phyloP scores from a whole-genome alignment of 2,888 invertebrate species.

The Andrena hattorfiana region DNA sequence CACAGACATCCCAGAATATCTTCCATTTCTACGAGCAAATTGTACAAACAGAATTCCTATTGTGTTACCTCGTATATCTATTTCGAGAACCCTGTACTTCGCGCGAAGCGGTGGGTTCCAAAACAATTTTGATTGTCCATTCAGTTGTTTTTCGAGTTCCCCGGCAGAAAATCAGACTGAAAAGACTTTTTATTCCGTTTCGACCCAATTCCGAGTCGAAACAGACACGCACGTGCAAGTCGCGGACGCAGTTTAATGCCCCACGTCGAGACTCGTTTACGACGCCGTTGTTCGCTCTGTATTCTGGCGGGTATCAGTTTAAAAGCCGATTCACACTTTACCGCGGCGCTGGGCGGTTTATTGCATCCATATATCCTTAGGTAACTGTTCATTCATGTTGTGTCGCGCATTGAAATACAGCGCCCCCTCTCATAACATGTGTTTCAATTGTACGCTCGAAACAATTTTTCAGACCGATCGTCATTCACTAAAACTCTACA shows the following conservation, averaged over 20 bases:
- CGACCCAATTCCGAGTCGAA: constrained; percentile 26
- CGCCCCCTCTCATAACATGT: constrained; percentile 39
- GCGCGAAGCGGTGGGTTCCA: background rate
- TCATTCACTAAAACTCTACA: constrained; percentile 11
- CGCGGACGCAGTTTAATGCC: constrained; percentile 54
- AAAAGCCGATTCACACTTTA: constrained; percentile 63
- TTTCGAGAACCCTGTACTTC: no score
- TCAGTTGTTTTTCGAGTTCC: background rate
- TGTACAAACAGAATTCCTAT: no score
- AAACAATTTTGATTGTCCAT: background rate
- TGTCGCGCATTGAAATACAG: constrained; percentile 38
- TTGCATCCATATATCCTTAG: constrained; percentile 58
- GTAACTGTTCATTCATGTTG: constrained; percentile 58
- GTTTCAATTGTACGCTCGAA: constrained; percentile 47
- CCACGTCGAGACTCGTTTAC: constrained; percentile 65
- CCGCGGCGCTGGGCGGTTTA: constrained; percentile 51
- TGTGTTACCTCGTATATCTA: no score
- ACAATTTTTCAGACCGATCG: constrained; percentile 51
- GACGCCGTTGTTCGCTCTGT: constrained; percentile 59
- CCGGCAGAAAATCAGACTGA: background rate
- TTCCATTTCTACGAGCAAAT: no score
- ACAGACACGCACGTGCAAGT: constrained; percentile 53
- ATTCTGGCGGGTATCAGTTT: constrained; percentile 63
- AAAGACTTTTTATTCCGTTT: background rate
- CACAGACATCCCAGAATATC: no score